Evolutionary conservation across 2,888 invertebrate species (phyloP).

Genomic region (Synanthedon vespiformis): DNA sequence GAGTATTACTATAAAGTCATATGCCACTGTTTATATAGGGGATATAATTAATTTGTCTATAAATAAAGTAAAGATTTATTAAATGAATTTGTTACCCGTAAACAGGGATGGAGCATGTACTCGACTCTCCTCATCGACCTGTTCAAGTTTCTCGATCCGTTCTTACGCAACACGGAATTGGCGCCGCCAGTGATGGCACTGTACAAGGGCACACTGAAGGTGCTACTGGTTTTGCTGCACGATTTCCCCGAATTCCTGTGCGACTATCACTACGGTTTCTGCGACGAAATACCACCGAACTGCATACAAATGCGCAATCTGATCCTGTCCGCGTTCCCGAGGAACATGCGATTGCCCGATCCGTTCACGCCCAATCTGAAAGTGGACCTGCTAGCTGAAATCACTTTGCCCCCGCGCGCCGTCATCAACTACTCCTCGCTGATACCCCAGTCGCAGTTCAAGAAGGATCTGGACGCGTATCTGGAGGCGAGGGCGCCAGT

Average conservation of each 20-base stretch:
- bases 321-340: constrained; percentile 96
- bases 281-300: constrained; percentile 99
- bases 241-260: constrained; percentile 99
- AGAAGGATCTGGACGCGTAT: constrained; percentile 97
- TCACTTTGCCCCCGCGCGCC: constrained; percentile 88
- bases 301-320: constrained; percentile 99
- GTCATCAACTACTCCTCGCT: constrained; percentile 87
- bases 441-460: constrained; percentile 89
- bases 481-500: constrained; percentile 94
- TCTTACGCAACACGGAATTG: constrained; percentile 95
- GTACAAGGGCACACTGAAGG: constrained; percentile 96
- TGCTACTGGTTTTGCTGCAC: constrained; percentile 93
- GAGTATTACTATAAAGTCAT: too few species aligned
- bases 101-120: constrained; percentile 94
- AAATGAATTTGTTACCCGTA: background rate
- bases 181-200: constrained; percentile 93
- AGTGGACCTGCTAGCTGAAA: constrained; percentile 91
- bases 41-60: too few species aligned
- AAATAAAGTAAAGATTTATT: background rate
- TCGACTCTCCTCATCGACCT: constrained; percentile 95
- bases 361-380: constrained; percentile 98
- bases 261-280: constrained; percentile 99
- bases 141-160: constrained; percentile 97
- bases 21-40: too few species aligned
- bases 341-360: constrained; percentile 98